Conservation (phyloP, 2,888 invertebrate species). For the Colletes collaris region DNA sequence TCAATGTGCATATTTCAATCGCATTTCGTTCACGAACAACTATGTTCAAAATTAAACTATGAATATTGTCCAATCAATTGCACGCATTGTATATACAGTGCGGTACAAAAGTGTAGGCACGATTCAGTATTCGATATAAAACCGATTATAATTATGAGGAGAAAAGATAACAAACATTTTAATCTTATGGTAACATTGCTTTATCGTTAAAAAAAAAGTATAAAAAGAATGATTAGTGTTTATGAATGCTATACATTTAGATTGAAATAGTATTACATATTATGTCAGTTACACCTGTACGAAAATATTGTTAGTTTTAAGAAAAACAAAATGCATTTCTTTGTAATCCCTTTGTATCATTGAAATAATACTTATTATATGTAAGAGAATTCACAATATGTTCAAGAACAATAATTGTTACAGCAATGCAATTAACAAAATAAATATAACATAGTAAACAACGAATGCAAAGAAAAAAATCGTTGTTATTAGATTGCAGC, state of each 20-base stretch:
- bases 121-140: background rate
- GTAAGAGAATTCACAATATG: too few species aligned
- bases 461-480: too few species aligned
- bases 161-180: background rate
- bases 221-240: background rate
- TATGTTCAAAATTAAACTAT: slow-evolving; percentile 13
- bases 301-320: background rate
- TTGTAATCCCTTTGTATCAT: too few species aligned
- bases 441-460: too few species aligned
- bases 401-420: too few species aligned
- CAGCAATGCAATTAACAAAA: too few species aligned
- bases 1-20: slow-evolving; percentile 8
- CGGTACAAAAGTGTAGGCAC: background rate
- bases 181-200: background rate
- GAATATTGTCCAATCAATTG: slow-evolving; percentile 29
- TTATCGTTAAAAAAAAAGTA: background rate
- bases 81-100: slow-evolving; percentile 4
- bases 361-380: too few species aligned
- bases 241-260: background rate
- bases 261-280: background rate
- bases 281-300: background rate
- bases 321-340: too few species aligned
- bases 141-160: background rate
- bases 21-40: background rate
- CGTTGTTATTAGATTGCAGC: too few species aligned